Percentiles rank a stretch among this genome's conserved stretches.
phyloP scores from a whole-genome alignment of 2,888 invertebrate genomes.

The Drosophila maculinotata region DNA sequence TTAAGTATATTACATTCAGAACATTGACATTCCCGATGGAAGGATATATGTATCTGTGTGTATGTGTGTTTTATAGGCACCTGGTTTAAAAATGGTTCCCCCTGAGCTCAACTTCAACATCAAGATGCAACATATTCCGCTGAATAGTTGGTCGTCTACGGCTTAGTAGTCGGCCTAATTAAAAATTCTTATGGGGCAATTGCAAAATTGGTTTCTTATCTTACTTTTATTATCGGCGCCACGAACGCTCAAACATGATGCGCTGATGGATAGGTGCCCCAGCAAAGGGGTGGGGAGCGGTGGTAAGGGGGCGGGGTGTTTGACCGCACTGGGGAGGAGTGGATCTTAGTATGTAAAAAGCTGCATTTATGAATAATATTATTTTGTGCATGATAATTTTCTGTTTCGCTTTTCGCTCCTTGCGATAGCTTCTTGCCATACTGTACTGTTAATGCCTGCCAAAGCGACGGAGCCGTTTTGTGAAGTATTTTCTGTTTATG shows the following conservation, averaged over 20 bases:
- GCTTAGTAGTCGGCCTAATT: slow-evolving; percentile 72
- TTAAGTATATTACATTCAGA: slow-evolving; percentile 46
- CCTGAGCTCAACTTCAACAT: slow-evolving; percentile 10
- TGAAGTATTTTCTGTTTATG: slow-evolving; percentile 80
- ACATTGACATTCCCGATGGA: slow-evolving; percentile 30
- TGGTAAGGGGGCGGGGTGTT: slow-evolving; percentile 17
- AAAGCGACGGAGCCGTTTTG: slow-evolving; percentile 81
- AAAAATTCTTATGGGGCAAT: slow-evolving; percentile 81
- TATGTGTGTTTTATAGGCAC: slow-evolving; percentile 43
- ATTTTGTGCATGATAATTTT: slow-evolving; percentile 81
- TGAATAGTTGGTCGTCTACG: slow-evolving; percentile 23
- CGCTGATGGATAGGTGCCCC: slow-evolving; percentile 79
- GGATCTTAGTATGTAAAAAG: slow-evolving; percentile 44
- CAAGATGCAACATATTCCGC: slow-evolving; percentile 53
- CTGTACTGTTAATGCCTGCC: slow-evolving; percentile 63
- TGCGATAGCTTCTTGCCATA: slow-evolving; percentile 55
- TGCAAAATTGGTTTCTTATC: slow-evolving; percentile 83
- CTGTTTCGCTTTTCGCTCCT: slow-evolving; percentile 50
- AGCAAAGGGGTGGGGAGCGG: slow-evolving; percentile 2
- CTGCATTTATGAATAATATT: slow-evolving; percentile 81
- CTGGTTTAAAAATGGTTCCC: slow-evolving; percentile 21
- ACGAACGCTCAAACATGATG: slow-evolving; percentile 76
- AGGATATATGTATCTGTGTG: slow-evolving; percentile 13
- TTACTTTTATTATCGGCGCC: slow-evolving; percentile 78
- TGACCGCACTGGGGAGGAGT: slow-evolving; percentile 29